Base-by-base conservation (phyloP, 1,140 invertebrate genomes). In the Prorops nasuta region DNA sequence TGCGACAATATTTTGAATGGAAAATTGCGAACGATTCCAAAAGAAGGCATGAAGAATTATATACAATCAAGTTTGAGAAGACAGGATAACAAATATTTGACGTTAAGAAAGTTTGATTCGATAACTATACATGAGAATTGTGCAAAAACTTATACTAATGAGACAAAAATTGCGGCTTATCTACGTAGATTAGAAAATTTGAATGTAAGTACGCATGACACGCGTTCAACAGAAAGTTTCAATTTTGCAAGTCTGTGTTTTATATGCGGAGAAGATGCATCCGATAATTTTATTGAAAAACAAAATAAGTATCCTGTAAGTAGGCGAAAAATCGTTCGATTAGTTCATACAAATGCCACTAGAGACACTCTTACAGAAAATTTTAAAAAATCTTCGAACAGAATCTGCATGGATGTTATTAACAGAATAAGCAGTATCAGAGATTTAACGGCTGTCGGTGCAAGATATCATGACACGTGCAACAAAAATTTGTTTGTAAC, bases 321-420 rank as follows among this genome's bases (percentile, higher is more conserved):
- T 38, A 16, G 36, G 9, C 7, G n/a, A n/a, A n/a, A n/a, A n/a
- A n/a, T n/a, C n/a, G n/a, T 44, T 44, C 12, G 2, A 17, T 32
- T 4, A 14, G 28, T 44, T 32, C 15, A 32, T 31, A 12, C 22
- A 3, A 14, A 15, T 16, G 42, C n/a, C 15, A 44, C 32, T 16
- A 32, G 14, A 17, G 28, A 44, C 15, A 28, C 3, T 32, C 28
- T 44, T 9, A 31, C 31, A 44, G 14, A 44, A 15, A 8, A 21
- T 32, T 31, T 44, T 44, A n/a, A 44, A 44, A 28, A 32, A 44
- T 14, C n/a, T n/a, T n/a, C n/a, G n/a, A n/a, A n/a, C n/a, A 21
- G 16, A 46, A 41, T 16, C 39, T n/a, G 32, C 3, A 10, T 20
- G 35, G 37, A 38, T 46, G 44, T 22, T 44, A 31, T 20, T 24